Percentiles rank a stretch among this genome's conserved stretches.
phyloP scores from a whole-genome alignment of 2,113 vertebrate genomes.

The Falcunculus frontatus region DNA sequence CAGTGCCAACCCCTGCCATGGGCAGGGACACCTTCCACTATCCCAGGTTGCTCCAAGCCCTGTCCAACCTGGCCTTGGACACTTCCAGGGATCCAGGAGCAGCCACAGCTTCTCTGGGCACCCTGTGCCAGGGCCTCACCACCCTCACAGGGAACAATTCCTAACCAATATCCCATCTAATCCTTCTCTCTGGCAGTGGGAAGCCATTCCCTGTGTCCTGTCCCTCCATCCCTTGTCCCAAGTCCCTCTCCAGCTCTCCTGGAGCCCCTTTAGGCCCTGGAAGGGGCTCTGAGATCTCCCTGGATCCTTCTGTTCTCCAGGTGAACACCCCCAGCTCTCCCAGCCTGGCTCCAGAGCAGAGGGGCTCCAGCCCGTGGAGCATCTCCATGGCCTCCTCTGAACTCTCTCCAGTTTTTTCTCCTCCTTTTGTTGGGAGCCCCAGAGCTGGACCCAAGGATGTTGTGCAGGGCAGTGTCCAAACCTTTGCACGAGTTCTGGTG shows the following conservation, averaged over 20 bases:
- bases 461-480: neutral
- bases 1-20: neutral
- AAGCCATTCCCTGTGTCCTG: neutral
- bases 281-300: neutral
- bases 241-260: neutral
- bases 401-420: no score
- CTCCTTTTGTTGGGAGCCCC: neutral
- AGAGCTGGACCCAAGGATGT: no score
- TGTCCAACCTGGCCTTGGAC: accelerated
- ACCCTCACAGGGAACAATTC: accelerated
- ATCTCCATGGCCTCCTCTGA: accelerated
- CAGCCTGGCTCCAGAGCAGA: neutral
- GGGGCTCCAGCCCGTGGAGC: neutral
- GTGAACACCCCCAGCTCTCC: neutral
- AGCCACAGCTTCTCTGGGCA: neutral
- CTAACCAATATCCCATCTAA: accelerated
- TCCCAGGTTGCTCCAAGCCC: accelerated
- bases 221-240: neutral
- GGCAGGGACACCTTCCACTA: neutral
- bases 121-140: accelerated
- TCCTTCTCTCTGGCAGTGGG: neutral
- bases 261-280: neutral
- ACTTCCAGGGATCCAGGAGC: neutral
- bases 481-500: neutral
- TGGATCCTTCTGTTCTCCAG: neutral